Conservation (phyloP, 2,797 vertebrate species). For the Amphiprion clarkii region DNA sequence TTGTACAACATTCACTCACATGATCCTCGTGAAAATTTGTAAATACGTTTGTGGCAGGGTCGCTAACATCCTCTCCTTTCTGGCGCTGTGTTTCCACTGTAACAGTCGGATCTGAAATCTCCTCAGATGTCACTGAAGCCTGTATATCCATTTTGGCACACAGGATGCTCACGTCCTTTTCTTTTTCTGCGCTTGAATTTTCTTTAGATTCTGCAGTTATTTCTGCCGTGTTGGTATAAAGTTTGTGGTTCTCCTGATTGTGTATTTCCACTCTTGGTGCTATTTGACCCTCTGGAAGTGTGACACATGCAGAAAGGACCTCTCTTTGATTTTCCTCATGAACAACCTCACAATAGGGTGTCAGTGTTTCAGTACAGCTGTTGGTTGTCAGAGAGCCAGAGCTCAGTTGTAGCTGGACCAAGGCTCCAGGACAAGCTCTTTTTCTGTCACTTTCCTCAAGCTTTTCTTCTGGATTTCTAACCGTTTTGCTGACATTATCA, state of each 20-base stretch:
- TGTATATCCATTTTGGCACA: conserved; percentile 20
- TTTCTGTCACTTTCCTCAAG: conserved; percentile 48
- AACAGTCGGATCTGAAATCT: background rate
- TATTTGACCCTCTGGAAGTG: conserved; percentile 28
- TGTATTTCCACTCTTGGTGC: conserved; percentile 21
- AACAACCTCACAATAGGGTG: conserved; percentile 28
- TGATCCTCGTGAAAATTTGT: conserved; percentile 11
- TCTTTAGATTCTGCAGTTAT: conserved; percentile 27
- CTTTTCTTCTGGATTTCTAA: conserved; percentile 41
- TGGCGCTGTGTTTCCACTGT: conserved; percentile 34
- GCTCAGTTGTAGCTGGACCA: conserved; percentile 36
- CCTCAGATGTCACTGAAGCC: background rate
- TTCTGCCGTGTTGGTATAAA: conserved; percentile 24
- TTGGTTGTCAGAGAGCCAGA: conserved; percentile 28
- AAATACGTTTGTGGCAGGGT: conserved; percentile 16
- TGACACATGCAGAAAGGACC: conserved; percentile 25
- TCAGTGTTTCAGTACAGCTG: conserved; percentile 35
- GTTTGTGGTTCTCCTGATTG: conserved; percentile 30
- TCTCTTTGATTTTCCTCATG: conserved; percentile 35
- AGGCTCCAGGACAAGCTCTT: conserved; percentile 25
- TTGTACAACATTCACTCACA: conserved; percentile 14
- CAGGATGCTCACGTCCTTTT: background rate
- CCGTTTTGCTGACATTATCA: conserved; percentile 38
- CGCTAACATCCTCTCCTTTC: conserved; percentile 23
- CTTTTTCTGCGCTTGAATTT: conserved; percentile 24